Percentiles rank a stretch among this genome's conserved stretches.
These are phyloP conservation scores for Maniola jurtina DNA, from an alignment of 1,140 invertebrate species.

Conservation along the genomic window DNA sequence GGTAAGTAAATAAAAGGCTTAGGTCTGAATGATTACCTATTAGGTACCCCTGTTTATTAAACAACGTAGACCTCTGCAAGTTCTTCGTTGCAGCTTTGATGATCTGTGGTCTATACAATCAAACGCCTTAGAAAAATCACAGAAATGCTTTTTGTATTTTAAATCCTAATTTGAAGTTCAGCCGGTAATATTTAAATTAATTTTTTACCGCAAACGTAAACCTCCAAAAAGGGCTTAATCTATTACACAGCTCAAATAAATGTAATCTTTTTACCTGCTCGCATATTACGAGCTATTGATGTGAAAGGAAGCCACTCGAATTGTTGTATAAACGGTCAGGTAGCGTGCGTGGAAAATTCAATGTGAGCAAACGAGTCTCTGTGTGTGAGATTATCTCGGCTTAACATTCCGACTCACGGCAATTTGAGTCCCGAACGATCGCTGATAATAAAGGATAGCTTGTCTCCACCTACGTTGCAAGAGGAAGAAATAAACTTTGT, in stretches of 20 bases:
- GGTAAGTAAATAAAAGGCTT: no score
- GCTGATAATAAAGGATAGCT: slow-evolving; percentile 45
- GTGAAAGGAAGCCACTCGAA: slow-evolving; percentile 62
- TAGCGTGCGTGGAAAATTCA: slow-evolving; percentile 68
- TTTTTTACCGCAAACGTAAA: slow-evolving; percentile 5
- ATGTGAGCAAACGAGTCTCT: slow-evolving; percentile 48
- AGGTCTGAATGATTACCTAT: no score
- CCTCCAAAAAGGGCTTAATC: slow-evolving; percentile 14
- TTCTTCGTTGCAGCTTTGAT: no score
- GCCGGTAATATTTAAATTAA: slow-evolving; percentile 1
- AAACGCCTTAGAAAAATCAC: background rate
- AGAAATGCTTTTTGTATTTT: background rate
- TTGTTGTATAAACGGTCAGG: slow-evolving; percentile 63
- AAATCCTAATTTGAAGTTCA: background rate
- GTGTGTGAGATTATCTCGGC: slow-evolving; percentile 60
- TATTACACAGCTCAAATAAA: slow-evolving; percentile 18
- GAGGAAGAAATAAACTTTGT: background rate
- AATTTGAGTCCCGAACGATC: slow-evolving; percentile 41
- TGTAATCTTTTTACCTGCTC: slow-evolving; percentile 30
- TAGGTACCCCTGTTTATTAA: no score
- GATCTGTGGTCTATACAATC: no score
- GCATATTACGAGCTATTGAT: slow-evolving; percentile 44
- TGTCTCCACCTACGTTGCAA: slow-evolving; percentile 27
- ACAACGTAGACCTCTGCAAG: no score
- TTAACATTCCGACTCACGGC: slow-evolving; percentile 64